Evolutionary conservation across 2,888 invertebrate genomes (phyloP), one percentile per base, ranked within the genome.

Genomic region (Apamea anceps): DNA sequence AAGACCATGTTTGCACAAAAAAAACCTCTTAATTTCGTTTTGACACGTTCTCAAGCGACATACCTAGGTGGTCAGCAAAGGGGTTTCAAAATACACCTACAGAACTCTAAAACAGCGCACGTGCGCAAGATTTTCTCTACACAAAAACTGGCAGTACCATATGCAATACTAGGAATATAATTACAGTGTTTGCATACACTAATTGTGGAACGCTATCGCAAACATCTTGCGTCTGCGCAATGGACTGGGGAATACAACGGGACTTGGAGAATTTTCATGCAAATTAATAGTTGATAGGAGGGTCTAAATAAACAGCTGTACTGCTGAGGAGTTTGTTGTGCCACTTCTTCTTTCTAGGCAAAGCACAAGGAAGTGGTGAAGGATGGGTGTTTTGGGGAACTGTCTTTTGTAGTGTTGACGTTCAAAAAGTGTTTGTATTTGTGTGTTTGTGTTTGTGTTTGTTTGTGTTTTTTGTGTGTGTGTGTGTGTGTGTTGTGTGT

Each of bases 91-190:
- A 54, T 12, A 15, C 15, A 5, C 68, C 32, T 5, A 65, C 72
- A 2, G 90, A 87, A 87, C 90, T 85, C 90, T 71, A 77, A 83
- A 62, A 82, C 78, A 81, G 77, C 85, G 77, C 88, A 89, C 90
- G 90, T 88, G 88, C 82, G 79, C 85, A 89, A 91, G 91, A 93
- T 94, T 94, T 94, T 94, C 94, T 93, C 93, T 89, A 91, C 81
- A 86, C 88, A 92, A 93, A 92, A 93, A 89, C 73, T 79, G 13
- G 74, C 86, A 86, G 85, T 89, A 89, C 91, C 91, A 89, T 90
- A 89, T 85, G 86, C 87, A 91, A 85, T 92, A 88, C 91, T 84
- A 83, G 85, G 92, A 94, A 94, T 87, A 86, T 92, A 91, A 91
- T 94, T 91, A 90, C 86, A 82, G 74, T 72, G 85, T 93, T 92